These are phyloP conservation scores for Drosophila truncata DNA, from an alignment of 1,140 invertebrate genomes.

Conservation along the genomic window DNA sequence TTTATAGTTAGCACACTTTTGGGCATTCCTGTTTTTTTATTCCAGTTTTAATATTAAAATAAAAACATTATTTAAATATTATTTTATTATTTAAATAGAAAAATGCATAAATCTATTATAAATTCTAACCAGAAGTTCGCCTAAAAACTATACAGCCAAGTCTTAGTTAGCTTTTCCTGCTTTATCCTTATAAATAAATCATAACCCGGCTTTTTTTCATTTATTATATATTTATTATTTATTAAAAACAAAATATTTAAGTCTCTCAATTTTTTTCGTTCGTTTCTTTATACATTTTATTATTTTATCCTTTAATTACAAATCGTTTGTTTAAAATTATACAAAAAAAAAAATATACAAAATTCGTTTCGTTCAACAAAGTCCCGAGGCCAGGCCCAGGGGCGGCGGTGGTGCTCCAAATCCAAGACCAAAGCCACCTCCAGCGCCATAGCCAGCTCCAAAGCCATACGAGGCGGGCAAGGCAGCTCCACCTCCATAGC, in stretches of 20 bases:
- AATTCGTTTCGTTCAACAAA: constrained; percentile 18
- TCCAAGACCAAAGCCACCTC: constrained; percentile 67
- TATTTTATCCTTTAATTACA: constrained; percentile 33
- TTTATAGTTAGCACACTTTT: constrained; percentile 21
- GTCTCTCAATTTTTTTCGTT: no score
- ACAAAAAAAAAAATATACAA: constrained; percentile 35
- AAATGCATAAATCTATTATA: neutral
- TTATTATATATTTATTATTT: no score
- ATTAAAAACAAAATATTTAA: no score
- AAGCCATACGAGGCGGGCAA: constrained; percentile 13
- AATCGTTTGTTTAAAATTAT: constrained; percentile 36
- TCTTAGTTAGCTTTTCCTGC: neutral
- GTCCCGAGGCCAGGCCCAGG: constrained; percentile 49
- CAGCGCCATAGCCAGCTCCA: constrained; percentile 56
- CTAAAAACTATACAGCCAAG: neutral
- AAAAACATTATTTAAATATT: no score
- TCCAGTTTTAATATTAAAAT: neutral
- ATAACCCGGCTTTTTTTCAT: no score
- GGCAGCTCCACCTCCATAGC: constrained; percentile 26
- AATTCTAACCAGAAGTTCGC: neutral
- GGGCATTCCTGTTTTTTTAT: neutral
- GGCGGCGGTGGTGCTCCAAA: constrained; percentile 50
- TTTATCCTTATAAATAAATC: neutral
- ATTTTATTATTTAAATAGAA: neutral
- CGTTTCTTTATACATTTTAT: constrained; percentile 34